phyloP scores from a whole-genome alignment of 1,140 invertebrate genomes.

The Drosophila tsacasi region DNA sequence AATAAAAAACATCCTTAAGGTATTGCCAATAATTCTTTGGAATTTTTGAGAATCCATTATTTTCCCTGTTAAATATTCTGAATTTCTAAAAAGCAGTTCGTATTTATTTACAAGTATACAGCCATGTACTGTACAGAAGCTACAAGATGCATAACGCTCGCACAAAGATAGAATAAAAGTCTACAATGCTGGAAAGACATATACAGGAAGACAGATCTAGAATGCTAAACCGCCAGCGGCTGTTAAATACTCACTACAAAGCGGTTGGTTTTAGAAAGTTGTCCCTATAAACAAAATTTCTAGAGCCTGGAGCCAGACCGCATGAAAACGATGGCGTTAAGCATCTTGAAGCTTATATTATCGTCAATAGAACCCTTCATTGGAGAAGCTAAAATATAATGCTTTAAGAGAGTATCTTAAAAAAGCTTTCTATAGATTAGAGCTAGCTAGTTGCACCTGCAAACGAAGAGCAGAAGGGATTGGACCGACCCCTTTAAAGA shows the following conservation, averaged over 20 bases:
- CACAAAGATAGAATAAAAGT: no score
- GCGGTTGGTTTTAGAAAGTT: no score
- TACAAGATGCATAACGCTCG: not conserved
- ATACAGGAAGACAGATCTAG: no score
- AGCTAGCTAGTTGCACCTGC: constrained; percentile 39
- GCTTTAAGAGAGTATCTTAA: constrained; percentile 3
- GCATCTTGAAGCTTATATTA: not conserved
- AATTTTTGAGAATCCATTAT: no score
- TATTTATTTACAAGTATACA: not conserved
- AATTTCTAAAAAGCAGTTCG: not conserved
- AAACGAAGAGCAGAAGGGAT: constrained; percentile 28
- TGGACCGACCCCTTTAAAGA: constrained; percentile 5
- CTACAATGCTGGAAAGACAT: no score
- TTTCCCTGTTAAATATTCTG: not conserved
- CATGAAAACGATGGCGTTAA: not conserved
- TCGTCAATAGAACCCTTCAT: not conserved
- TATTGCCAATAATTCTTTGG: not conserved
- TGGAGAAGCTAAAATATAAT: not conserved
- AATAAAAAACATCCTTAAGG: not conserved
- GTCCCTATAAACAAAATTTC: no score
- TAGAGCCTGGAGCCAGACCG: no score
- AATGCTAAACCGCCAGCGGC: no score
- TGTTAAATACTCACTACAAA: no score
- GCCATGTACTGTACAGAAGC: not conserved
- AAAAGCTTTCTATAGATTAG: constrained; percentile 21